Base-by-base conservation (phyloP, 2,888 invertebrate species). In the Orchesella flavescens region DNA sequence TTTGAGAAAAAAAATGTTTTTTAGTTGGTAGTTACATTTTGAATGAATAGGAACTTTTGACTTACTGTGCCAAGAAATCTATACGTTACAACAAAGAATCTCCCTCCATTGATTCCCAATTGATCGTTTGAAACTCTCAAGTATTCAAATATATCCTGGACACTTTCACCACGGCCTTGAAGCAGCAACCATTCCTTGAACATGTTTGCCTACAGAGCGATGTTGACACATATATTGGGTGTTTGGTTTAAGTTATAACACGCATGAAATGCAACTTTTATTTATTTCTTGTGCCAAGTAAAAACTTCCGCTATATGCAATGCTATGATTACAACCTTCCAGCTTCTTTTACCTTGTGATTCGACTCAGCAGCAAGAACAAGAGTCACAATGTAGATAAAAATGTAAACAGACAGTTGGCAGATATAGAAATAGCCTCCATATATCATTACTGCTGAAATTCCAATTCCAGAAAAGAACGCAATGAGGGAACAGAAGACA, bases 51-150 rank as follows among this genome's bases (percentile, higher is more conserved):
- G n/a, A 19, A 59, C 17, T 21, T 59, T n/a, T 55, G n/a, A 17
- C 61, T 61, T 61, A 61, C 61, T n/a, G 61, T 61, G 19, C 61
- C 61, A 12, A 61, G 23, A 24, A 61, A 61, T 15, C 61, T 24
- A 24, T 61, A 61, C 1, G 61, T 24, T 12, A 61, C 61, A 13
- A 61, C 61, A 24, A 61, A 61, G 13, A 61, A 61, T 13, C 24
- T 23, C 3, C 61, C 61, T 24, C 61, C 61, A 24, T 61, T 9
- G 7, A 61, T 23, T 24, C 61, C 61, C 12, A 61, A n/a, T 24
- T 61, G 61, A 24, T 61, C 61, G 13, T 10, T 10, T 10, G 61
- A 61, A 61, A 61, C n/a, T 24, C 61, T 23, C 12, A 61, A 24
- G 13, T 61, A 61, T 13, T 61, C 61, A 13, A 24, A 61, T 12